Percentiles rank a stretch among this genome's conserved stretches.
Evolutionary conservation across 2,888 invertebrate species (phyloP).

Genomic region (Ectobius pallidus): DNA sequence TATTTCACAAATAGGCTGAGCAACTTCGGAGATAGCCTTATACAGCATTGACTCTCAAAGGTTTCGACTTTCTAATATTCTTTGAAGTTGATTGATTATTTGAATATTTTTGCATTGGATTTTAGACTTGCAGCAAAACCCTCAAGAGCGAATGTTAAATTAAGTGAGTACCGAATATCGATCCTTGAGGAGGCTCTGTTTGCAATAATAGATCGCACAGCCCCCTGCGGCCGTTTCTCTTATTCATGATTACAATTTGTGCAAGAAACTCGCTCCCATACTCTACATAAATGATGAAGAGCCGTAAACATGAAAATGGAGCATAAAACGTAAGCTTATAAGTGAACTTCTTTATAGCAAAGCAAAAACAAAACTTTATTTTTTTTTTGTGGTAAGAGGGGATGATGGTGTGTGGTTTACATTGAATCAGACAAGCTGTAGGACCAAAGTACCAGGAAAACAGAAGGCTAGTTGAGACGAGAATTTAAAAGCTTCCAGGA

Average conservation of each 20-base stretch:
- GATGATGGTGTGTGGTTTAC: neutral
- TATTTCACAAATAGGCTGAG: too few relatives aligned
- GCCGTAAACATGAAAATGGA: neutral
- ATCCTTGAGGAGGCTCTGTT: neutral
- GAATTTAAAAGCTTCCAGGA: neutral
- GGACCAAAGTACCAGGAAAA: neutral
- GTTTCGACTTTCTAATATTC: too few relatives aligned
- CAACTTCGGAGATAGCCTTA: too few relatives aligned
- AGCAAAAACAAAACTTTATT: neutral
- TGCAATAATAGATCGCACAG: neutral
- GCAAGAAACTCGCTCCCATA: too few relatives aligned
- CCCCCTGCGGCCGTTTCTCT: neutral
- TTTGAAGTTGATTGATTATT: too few relatives aligned
- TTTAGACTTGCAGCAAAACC: too few relatives aligned
- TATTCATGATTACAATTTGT: neutral
- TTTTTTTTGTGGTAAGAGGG: neutral
- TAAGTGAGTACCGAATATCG: neutral
- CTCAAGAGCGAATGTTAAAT: too few relatives aligned
- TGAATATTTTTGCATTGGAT: too few relatives aligned
- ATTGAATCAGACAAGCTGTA: neutral
- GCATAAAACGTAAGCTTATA: neutral
- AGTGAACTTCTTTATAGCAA: neutral
- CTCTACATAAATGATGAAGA: neutral
- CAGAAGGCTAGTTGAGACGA: neutral
- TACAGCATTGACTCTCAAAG: too few relatives aligned